Evolutionary conservation across 2,888 invertebrate genomes (phyloP).

Genomic region (Anarsia innoxiella): DNA sequence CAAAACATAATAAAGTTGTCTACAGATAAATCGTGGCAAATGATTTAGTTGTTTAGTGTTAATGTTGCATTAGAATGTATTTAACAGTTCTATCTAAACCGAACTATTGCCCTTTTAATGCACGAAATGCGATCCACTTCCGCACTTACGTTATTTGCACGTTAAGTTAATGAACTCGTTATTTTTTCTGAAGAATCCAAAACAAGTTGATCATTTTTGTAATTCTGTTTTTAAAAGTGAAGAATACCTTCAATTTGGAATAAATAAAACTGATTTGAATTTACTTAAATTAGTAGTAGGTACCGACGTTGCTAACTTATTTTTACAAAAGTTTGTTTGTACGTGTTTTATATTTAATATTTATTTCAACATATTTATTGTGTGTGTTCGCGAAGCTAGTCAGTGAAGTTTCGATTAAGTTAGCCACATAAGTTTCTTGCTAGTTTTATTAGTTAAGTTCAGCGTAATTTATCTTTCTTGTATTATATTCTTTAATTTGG

Average conservation of each 20-base stretch:
- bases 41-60: constrained; percentile 71
- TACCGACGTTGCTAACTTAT: too few relatives aligned
- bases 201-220: too few relatives aligned
- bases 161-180: too few relatives aligned
- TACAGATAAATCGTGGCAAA: constrained; percentile 47
- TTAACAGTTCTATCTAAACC: constrained; percentile 50
- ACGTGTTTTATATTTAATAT: constrained; percentile 17
- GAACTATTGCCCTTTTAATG: constrained; percentile 52
- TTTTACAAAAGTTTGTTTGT: neutral
- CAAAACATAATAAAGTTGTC: constrained; percentile 15
- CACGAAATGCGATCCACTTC: too few relatives aligned
- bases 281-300: too few relatives aligned
- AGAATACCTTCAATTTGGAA: too few relatives aligned
- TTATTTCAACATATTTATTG: constrained; percentile 45
- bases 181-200: too few relatives aligned
- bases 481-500: constrained; percentile 37
- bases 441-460: constrained; percentile 38
- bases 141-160: too few relatives aligned
- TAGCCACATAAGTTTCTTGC: constrained; percentile 40
- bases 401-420: constrained; percentile 57
- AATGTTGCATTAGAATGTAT: constrained; percentile 72
- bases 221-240: too few relatives aligned
- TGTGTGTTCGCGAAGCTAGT: constrained; percentile 58
- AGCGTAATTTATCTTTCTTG: constrained; percentile 2
- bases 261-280: too few relatives aligned